Percentiles rank a stretch among this genome's conserved stretches.
These are phyloP conservation scores for Caranx ignobilis DNA, from an alignment of 2,113 vertebrate genomes.

Conservation along the genomic window DNA sequence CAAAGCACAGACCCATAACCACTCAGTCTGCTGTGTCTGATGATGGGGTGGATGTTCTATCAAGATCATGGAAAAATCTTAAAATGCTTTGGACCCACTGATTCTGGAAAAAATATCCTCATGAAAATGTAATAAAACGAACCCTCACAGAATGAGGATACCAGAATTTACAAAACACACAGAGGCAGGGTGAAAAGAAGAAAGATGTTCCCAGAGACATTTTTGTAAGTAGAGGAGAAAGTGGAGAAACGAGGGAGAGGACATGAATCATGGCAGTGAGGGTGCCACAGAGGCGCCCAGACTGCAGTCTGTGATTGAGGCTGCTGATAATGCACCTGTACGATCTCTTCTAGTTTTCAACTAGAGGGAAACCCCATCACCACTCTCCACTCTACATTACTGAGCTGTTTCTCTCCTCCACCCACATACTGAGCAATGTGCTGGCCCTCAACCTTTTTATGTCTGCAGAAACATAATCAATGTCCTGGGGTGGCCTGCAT, in stretches of 20 bases:
- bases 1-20: background rate
- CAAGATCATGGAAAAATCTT: background rate
- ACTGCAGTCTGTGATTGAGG: background rate
- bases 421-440: conserved; percentile 60
- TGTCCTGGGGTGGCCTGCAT: conserved; percentile 53
- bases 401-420: conserved; percentile 54
- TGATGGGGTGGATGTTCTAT: background rate
- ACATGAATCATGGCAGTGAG: background rate
- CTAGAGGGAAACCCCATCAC: conserved; percentile 61
- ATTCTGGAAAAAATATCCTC: background rate
- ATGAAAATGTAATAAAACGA: background rate
- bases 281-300: background rate
- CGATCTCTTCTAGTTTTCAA: conserved; percentile 26
- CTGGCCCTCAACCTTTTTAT: conserved; percentile 61
- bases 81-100: background rate
- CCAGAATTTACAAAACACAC: too few species aligned
- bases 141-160: background rate
- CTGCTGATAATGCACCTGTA: conserved; percentile 26
- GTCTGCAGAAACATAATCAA: conserved; percentile 54
- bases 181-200: background rate
- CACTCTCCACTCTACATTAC: conserved; percentile 30
- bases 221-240: background rate
- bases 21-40: background rate
- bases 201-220: background rate
- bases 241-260: background rate